Conservation (phyloP, 2,797 vertebrate genomes). For the Tachyglossus aculeatus region DNA sequence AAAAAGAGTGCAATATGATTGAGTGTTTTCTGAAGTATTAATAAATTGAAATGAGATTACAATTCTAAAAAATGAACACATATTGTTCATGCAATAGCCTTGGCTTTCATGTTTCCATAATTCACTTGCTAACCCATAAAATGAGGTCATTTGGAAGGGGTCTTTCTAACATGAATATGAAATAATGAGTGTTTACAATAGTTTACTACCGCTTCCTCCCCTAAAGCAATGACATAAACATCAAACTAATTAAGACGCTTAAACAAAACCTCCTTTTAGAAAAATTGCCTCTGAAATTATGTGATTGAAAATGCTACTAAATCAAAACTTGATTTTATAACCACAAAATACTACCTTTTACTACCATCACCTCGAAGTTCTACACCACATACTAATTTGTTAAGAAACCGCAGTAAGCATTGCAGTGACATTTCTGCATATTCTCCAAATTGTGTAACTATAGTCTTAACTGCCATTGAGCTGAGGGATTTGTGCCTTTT, state of each 20-base stretch:
- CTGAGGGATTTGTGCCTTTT: neutral
- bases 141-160: slow-evolving; percentile 1
- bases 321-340: neutral
- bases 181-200: neutral
- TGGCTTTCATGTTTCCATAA: slow-evolving; percentile 3
- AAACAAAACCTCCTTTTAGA: neutral
- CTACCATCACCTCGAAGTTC: neutral
- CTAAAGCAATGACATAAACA: slow-evolving; percentile 5
- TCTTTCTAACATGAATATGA: slow-evolving; percentile 2
- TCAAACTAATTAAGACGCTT: slow-evolving; percentile 12
- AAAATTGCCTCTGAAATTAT: neutral
- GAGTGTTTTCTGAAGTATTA: neutral
- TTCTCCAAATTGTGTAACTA: neutral
- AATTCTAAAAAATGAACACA: neutral
- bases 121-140: slow-evolving; percentile 12
- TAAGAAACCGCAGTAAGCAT: neutral
- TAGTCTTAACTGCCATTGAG: neutral
- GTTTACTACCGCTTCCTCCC: neutral
- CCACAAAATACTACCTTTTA: neutral
- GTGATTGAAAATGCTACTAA: neutral
- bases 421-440: slow-evolving; percentile 9
- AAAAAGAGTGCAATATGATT: too few relatives aligned
- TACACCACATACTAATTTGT: neutral
- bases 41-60: too few relatives aligned
- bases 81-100: slow-evolving; percentile 13